Percentiles rank a stretch among this genome's conserved stretches.
These are phyloP conservation scores for Anneissia japonica DNA, from an alignment of 35 echinoderm and acorn worm species.

Conservation along the genomic window DNA sequence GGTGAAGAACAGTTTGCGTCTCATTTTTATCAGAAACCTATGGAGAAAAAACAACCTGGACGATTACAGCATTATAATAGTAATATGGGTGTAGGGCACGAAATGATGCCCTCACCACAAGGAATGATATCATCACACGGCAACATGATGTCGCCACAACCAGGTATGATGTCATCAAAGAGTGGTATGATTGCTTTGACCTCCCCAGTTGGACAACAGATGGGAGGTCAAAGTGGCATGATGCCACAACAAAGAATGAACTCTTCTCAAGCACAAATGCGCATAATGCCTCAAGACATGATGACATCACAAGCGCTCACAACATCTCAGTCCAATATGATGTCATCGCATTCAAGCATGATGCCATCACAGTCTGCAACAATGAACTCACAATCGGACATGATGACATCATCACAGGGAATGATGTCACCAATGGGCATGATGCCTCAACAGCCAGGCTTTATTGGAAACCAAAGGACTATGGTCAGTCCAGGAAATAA, in stretches of 20 bases:
- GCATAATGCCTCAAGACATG: not conserved
- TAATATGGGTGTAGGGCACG: constrained; percentile 53
- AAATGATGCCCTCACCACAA: constrained; percentile 16
- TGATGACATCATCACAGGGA: constrained; percentile 38
- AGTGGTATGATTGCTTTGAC: constrained; percentile 4
- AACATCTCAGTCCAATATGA: constrained; percentile 56
- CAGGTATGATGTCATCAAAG: constrained; percentile 37
- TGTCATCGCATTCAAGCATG: constrained; percentile 55
- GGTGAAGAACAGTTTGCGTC: constrained; percentile 97
- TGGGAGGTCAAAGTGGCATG: constrained; percentile 17
- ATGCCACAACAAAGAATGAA: constrained; percentile 34
- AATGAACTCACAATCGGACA: constrained; percentile 59
- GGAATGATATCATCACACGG: constrained; percentile 35
- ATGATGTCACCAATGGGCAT: constrained; percentile 50
- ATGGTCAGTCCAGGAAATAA: constrained; percentile 26
- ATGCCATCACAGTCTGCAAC: constrained; percentile 61
- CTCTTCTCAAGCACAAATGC: constrained; percentile 4
- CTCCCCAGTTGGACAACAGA: not conserved
- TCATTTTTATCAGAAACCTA: constrained; percentile 89
- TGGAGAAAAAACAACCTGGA: constrained; percentile 49
- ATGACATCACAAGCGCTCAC: not conserved
- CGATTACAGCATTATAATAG: constrained; percentile 74
- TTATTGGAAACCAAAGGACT: constrained; percentile 38
- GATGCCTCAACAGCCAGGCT: constrained; percentile 15
- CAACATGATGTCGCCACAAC: constrained; percentile 42